Base-by-base conservation (phyloP, 92 coral and sea anemone genomes). In the Porites lobata region DNA sequence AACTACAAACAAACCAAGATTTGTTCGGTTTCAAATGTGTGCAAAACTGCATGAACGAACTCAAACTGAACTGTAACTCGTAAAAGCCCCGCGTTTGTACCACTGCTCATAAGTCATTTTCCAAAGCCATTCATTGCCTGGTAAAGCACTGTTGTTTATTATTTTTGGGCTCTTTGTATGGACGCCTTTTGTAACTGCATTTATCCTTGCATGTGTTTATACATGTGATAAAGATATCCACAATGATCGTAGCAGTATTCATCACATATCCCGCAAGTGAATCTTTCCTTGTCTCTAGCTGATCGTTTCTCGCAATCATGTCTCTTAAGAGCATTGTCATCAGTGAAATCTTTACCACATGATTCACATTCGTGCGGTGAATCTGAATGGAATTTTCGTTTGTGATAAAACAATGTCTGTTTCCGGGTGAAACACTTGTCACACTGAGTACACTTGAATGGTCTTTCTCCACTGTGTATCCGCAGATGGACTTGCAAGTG, bases 51-150 rank as follows among this genome's bases (percentile, higher is more conserved):
- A 38, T 4, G 47, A 6, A 38, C 0, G 47, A 38, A 38, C 47
- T 38, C 0, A 38, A 38, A 38, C 47, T 6, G 47, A 38, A 38
- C 47, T 4, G 47, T 38, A 38, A 38, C 6, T 38, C 47, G 47
- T 2, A 0, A 38, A 38, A 0, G 0, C 6, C 0, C 47, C 0
- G 47, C 47, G 47, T 38, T 38, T 0, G 6, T 38, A 3, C 6
- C 6, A 38, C 47, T 4, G 47, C 47, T 38, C 47, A 38, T 38
- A 38, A 38, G 47, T 0, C 47, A 38, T 38, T 38, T 38, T 38
- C 6, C 38, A 29, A 29, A 1, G 38, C 38, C 38, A 29, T 29
- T 2, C 3, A 29, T 29, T 54, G 58, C 32, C 1, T 38, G 6
- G 47, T 38, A 38, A 38, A 54, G 9, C 0, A 9, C 14, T 54